A percentile compares a stretch with the other conserved stretches of the same genome.
phyloP scores from a whole-genome alignment of 2,113 vertebrate species.

The Chlorocebus sabaeus region DNA sequence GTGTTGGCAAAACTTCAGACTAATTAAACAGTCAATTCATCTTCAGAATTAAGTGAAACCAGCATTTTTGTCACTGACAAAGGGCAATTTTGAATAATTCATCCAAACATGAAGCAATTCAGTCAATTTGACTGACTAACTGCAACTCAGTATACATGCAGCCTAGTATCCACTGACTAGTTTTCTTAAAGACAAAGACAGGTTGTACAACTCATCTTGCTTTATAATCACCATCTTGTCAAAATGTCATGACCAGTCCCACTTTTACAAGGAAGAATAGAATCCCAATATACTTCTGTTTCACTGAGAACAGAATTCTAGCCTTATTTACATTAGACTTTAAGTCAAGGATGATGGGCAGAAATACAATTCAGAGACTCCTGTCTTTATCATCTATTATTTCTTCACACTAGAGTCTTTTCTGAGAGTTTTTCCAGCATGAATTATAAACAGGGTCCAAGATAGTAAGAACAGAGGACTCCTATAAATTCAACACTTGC shows the following conservation, averaged over 20 bases:
- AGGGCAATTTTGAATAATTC: conserved; percentile 45
- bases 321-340: neutral
- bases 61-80: conserved; percentile 47
- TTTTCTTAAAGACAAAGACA: neutral
- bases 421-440: neutral
- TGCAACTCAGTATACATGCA: neutral
- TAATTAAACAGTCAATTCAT: conserved; percentile 15
- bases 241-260: neutral
- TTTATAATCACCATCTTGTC: neutral
- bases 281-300: neutral
- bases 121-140: conserved; percentile 13
- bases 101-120: conserved; percentile 38
- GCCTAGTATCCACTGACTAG: neutral
- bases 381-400: neutral
- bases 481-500: conserved; percentile 68
- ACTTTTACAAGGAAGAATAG: neutral
- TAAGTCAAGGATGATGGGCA: neutral
- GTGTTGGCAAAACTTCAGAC: neutral
- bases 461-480: neutral
- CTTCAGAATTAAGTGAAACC: conserved; percentile 51
- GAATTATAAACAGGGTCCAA: neutral
- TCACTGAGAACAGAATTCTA: neutral
- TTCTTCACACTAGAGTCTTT: neutral
- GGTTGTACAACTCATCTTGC: neutral
- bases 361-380: neutral